Conservation (phyloP, 1,140 invertebrate species). For the Lepidotrigona ventralis region DNA sequence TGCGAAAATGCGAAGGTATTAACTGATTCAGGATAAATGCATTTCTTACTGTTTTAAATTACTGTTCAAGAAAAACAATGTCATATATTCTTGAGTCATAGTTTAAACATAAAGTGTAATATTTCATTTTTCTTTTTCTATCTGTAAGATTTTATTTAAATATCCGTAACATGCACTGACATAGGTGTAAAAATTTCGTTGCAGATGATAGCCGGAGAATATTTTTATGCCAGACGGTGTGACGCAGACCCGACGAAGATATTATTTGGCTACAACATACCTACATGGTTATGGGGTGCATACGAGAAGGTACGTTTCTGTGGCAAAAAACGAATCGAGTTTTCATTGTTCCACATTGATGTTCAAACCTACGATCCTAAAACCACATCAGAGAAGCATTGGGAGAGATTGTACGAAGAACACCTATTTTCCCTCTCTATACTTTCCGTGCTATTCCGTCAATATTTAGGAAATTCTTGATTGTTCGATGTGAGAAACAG, state of each 20-base stretch:
- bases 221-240: constrained; percentile 79
- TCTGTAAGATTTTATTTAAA: neutral
- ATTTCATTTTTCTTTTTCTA: neutral
- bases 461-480: constrained; percentile 10
- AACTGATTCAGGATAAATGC: neutral
- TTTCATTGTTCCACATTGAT: neutral
- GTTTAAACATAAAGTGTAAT: neutral
- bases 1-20: neutral
- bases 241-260: constrained; percentile 74
- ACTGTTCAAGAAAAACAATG: neutral
- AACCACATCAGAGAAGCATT: neutral
- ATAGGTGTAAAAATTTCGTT: constrained; percentile 63
- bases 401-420: neutral
- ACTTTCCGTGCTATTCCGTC: neutral
- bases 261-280: constrained; percentile 82
- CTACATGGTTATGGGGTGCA: constrained; percentile 86
- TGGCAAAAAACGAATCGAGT: neutral
- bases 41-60: too few species aligned
- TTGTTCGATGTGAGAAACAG: neutral
- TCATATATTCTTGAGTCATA: too few species aligned
- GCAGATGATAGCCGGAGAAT: constrained; percentile 85
- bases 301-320: constrained; percentile 81
- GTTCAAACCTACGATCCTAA: neutral
- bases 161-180: neutral
- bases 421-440: neutral